Evolutionary conservation across 2,888 invertebrate genomes (phyloP), one percentile per base, ranked within the genome.

Genomic region (Lepidocyrtoides sp.): DNA sequence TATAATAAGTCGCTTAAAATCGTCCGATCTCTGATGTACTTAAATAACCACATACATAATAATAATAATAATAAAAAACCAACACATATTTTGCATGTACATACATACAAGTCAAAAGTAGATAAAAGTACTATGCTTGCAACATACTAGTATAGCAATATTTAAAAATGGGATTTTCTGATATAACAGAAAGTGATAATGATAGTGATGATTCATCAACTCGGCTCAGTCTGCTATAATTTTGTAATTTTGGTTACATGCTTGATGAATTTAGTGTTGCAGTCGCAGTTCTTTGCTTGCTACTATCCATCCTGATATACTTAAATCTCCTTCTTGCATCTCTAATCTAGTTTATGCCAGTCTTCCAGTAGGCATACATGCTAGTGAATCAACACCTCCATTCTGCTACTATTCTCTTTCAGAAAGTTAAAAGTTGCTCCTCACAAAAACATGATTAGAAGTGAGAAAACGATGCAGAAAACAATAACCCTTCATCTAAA

Each of bases 251-350:
- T 36, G 36, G 14, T 66, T 60, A 26, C 23, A 17, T 75, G 48
- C 75, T 75, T 75, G 48, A 75, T 75, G 75, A 75, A 44, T 75
- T 69, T 36, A 3, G 26, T 23, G 20, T n/a, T 4, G 44, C 75
- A 75, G 75, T 75, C 41, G 17, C 23, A 8, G 69, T 32, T 17
- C 29, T 29, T n/a, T n/a, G n/a, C n/a, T 32, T n/a, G n/a, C 41
- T 69, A 14, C 69, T 75, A 75, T 75, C 48, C 48, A 4, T 36
- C 54, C 17, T 54, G 36, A n/a, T n/a, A n/a, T n/a, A n/a, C n/a
- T n/a, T n/a, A n/a, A n/a, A n/a, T n/a, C n/a, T n/a, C n/a, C n/a
- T n/a, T n/a, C n/a, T n/a, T n/a, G n/a, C n/a, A n/a, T n/a, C 7
- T 36, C 36, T 36, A 36, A 36, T 36, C 36, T 4, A 2, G 2